Evolutionary conservation across 53 echinoderm and acorn worm genomes (phyloP).

Genomic region (Temnopleurus reevesii): DNA sequence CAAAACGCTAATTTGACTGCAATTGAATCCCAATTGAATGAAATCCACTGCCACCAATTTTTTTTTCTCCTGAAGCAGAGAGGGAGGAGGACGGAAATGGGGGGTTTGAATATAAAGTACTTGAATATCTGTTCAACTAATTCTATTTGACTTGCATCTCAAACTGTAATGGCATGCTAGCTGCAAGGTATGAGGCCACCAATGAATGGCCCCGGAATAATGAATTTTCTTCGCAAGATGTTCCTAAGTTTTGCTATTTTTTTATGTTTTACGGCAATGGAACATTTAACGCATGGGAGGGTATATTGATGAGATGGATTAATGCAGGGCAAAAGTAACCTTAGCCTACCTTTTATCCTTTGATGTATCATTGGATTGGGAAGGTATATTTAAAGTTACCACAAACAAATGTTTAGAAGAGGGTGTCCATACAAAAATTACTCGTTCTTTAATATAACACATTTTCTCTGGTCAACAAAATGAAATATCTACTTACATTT

Average conservation of each 20-base stretch:
- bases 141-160: conserved; percentile 30
- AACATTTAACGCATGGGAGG: background rate
- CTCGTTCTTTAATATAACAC: too few species aligned
- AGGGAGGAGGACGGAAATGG: too few species aligned
- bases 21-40: background rate
- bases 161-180: conserved; percentile 17
- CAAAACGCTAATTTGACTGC: background rate
- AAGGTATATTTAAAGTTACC: background rate
- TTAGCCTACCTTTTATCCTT: background rate
- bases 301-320: background rate
- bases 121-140: background rate
- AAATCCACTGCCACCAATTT: background rate
- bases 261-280: background rate
- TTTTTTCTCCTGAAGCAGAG: background rate
- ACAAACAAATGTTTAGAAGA: too few species aligned
- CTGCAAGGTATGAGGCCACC: conserved; percentile 16
- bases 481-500: too few species aligned
- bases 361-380: background rate
- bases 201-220: background rate
- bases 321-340: background rate
- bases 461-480: too few species aligned
- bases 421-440: too few species aligned
- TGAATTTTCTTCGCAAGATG: conserved; percentile 9
- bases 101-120: background rate
- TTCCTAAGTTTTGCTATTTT: background rate